Conservation (phyloP, 2,797 vertebrate genomes). For the Anolis apletophallus region DNA sequence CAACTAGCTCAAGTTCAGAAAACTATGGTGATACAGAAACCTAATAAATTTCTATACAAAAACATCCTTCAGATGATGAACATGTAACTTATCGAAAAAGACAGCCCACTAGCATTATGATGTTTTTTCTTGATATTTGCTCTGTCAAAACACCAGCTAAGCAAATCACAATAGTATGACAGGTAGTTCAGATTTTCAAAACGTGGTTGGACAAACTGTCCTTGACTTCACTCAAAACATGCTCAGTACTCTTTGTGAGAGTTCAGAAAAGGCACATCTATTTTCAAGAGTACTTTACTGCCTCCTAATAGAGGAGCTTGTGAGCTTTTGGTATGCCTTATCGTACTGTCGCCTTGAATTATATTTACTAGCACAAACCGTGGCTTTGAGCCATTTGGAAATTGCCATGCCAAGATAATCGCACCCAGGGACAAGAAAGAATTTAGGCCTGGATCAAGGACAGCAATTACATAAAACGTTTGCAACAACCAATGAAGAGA, state of each 20-base stretch:
- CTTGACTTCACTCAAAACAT: background rate
- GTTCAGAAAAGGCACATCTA: background rate
- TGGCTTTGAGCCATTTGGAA: background rate
- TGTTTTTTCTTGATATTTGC: background rate
- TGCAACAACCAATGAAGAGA: background rate
- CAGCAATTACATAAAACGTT: conserved; percentile 3
- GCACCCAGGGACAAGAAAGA: background rate
- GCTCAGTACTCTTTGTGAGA: background rate
- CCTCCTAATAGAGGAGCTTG: background rate
- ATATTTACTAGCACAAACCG: background rate
- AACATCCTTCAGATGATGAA: background rate
- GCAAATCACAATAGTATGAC: background rate
- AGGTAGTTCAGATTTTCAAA: background rate
- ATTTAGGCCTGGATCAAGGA: background rate
- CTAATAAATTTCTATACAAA: background rate
- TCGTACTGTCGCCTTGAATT: background rate
- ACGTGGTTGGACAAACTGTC: background rate
- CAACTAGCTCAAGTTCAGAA: too few relatives aligned
- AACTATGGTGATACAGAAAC: background rate
- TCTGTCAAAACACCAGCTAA: background rate
- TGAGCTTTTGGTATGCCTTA: background rate
- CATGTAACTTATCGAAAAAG: background rate
- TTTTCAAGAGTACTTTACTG: background rate
- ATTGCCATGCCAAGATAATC: background rate
- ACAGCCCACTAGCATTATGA: background rate